Base-by-base conservation (phyloP, 1,140 invertebrate genomes). In the Gonatopus flavifemur region DNA sequence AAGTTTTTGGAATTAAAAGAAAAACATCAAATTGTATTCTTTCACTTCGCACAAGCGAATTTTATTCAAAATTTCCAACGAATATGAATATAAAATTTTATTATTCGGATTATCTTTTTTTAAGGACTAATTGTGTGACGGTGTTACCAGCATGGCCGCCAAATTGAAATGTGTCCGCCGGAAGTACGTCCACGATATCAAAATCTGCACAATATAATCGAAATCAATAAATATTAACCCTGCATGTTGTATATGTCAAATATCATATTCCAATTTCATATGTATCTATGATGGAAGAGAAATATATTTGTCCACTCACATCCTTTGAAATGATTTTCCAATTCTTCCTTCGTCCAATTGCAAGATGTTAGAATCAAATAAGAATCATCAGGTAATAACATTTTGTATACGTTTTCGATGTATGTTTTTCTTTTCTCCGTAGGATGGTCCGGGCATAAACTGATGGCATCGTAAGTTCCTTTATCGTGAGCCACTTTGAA, bases 401-500 rank as follows among this genome's bases (percentile, higher is more conserved):
- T 76, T 7, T 80, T 70, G 1, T 68, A 43, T 0, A 94, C 77
- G 64, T 86, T 89, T 12, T 82, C 56, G 1, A 89, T 81, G 63
- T 96, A 97, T 16, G 76, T 83, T 25, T 72, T 33, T 43, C 89
- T 77, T 52, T 86, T 85, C 22, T 77, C 66, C 37, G 81, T 78
- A 0, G 87, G 73, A 66, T 88, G 79, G 0, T 88, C 82, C 0
- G 89, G 88, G 67, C 84, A 85, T 4, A 97, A 74, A 67, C 90
- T 89, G 32, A 97, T 86, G 0, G 94, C 93, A 80, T 96, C 93
- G 71, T 94, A 97, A 0, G 94, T 97, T 0, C 95, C 94, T 78
- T 97, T 96, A 71, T 96, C 93, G 40, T 94, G 82, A 0, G 86
- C 77, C 10, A 93, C 61, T 60, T 84, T 81, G 63, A 84, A 91